Base-by-base conservation (phyloP, 2,113 vertebrate genomes). In the Neomonachus schauinslandi region DNA sequence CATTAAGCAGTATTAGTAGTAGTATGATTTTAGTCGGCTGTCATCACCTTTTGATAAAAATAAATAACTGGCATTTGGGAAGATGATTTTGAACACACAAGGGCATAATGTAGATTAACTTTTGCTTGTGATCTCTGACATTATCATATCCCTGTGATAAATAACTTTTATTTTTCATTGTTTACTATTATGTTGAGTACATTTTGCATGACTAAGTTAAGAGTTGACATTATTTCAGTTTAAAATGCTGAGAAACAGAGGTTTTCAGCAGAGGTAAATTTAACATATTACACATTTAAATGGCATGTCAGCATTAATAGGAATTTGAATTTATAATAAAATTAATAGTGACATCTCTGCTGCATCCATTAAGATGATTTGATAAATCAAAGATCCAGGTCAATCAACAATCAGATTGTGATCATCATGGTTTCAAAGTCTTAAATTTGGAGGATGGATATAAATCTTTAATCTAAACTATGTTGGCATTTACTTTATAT, bases 381-480 rank as follows among this genome's bases (percentile, higher is more conserved):
- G 98, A 97, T 97, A 98, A 97, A 97, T 98, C 21, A 98, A 98
- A 97, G 91, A 94, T 94, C 10, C 80, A 96, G 21, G 67, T 97
- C 79, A 98, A 77, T 98, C 76, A 96, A 92, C n/a, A 96, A 51
- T 69, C 96, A 93, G 86, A 98, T 94, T 98, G 10, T 19, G 87
- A 97, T 97, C 86, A 98, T 98, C 96, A 46, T 86, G 84, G 84
- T 39, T 98, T 96, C 79, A 96, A 97, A 97, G 80, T 91, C 5
- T 91, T 95, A 97, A 92, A 93, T 94, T 97, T 77, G 0, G 1
- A 65, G 21, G 77, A 97, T 93, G 0, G 65, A 91, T 98, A 96
- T 92, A 97, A 97, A 98, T 95, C 0, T 46, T 93, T 93, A 97
- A 89, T 97, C 61, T 80, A 97, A 98, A 72, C 96, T 97, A 31